Evolutionary conservation across 2,113 vertebrate genomes (phyloP), one percentile per base, ranked within the genome.

Genomic region (Glaucomys volans): DNA sequence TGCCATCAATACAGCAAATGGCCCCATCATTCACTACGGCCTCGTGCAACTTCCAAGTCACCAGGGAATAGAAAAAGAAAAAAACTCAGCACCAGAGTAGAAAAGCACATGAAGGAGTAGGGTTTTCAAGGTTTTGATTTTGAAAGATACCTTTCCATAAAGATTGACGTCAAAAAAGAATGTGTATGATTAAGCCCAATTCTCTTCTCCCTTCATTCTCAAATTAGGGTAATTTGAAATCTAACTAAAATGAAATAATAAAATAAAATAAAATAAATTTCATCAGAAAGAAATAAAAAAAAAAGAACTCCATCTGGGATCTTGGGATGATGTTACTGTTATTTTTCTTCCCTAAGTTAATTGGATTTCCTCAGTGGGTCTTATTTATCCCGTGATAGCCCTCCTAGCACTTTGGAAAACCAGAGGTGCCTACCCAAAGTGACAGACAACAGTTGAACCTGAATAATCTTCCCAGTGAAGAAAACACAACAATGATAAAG

Each of bases 1-100:
- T 94, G 59, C 76, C 42, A 88, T 93, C 59, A 79, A 89, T 92
- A 85, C 26, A 94, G 85, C 74, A 94, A 87, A 92, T 94, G 82
- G 47, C n/a, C 24, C 24, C 62, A 8, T 86, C 35, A 83, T 76
- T 97, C 67, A 92, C 16, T 72, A 59, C 50, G 57, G n/a, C 32
- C 54, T 44, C 16, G 24, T 42, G 71, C 13, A 80, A 84, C 52
- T 92, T 88, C 64, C 47, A 28, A 52, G 59, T 85, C 59, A 64
- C 52, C 8, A 79, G 64, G 69, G 50, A 74, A 52, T 16, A 77
- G 59, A 75, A 67, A 30, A 71, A 54, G 28, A 69, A n/a, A 76
- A 9, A 42, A 95, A 72, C 9, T 87, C 8, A 90, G 42, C 18
- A 74, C 4, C 40, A 2, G 18, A 82, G 54, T 79, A 7, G n/a